phyloP scores from a whole-genome alignment of 1,140 invertebrate genomes.

The Solen grandis region DNA sequence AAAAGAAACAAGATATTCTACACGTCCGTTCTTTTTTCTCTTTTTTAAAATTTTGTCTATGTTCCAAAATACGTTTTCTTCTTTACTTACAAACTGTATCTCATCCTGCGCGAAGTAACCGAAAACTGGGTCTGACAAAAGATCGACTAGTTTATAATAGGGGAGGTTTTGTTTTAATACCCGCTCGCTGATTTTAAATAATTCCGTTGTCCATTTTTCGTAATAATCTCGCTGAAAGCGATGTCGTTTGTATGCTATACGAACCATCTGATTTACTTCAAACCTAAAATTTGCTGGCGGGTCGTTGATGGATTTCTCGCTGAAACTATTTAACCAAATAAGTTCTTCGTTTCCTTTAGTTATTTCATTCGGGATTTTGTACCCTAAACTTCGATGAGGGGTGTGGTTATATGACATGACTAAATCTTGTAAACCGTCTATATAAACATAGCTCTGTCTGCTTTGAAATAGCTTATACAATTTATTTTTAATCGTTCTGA shows the following conservation, averaged over 20 bases:
- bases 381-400: constrained; percentile 1
- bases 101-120: too few species aligned
- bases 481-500: background rate
- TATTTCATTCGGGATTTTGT: too few species aligned
- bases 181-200: constrained; percentile 6
- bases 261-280: background rate
- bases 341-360: background rate
- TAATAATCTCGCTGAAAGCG: constrained; percentile 3
- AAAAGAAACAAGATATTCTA: constrained; percentile 12
- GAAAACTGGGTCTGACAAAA: too few species aligned
- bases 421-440: background rate
- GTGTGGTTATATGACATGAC: background rate
- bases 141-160: background rate
- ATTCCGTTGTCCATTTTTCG: constrained; percentile 1
- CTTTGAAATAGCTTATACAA: constrained; percentile 1
- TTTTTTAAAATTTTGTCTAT: constrained; percentile 9
- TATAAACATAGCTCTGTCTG: background rate
- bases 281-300: background rate
- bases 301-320: background rate
- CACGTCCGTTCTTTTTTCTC: too few species aligned
- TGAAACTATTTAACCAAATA: constrained; percentile 1
- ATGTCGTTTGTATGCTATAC: background rate
- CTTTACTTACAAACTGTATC: constrained; percentile 2
- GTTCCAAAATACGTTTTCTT: constrained; percentile 14
- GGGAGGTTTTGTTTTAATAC: background rate